A percentile compares a stretch with the other conserved stretches of the same genome.
phyloP scores from a whole-genome alignment of 2,797 vertebrate genomes.

The Crax fasciolata region DNA sequence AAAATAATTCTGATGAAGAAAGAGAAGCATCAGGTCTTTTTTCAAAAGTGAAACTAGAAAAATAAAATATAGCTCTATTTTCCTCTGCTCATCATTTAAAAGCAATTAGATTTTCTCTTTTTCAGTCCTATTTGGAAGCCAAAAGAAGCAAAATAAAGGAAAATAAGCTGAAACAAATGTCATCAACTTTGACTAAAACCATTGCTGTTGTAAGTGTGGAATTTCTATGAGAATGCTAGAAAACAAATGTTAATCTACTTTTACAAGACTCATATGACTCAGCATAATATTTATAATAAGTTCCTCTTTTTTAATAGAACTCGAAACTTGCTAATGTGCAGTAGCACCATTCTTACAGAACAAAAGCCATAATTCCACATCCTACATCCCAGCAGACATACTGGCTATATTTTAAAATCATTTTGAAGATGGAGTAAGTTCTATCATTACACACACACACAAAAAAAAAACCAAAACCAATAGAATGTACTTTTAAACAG shows the following conservation, averaged over 20 bases:
- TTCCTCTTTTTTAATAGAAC: constrained; percentile 81
- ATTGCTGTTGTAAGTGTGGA: constrained; percentile 48
- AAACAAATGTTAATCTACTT: constrained; percentile 52
- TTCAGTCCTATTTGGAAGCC: neutral
- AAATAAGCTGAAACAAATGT: neutral
- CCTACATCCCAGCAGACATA: constrained; percentile 49
- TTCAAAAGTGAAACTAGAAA: neutral
- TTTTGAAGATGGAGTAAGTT: neutral
- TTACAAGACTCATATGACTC: constrained; percentile 67
- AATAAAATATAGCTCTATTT: neutral
- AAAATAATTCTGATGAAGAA: neutral
- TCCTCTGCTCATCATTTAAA: neutral
- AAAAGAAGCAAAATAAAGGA: constrained; percentile 24
- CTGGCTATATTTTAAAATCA: constrained; percentile 40
- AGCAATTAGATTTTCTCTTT: neutral
- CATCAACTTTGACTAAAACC: constrained; percentile 48
- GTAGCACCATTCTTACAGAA: constrained; percentile 52
- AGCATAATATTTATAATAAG: constrained; percentile 65
- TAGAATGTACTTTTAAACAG: neutral
- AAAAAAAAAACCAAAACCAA: neutral
- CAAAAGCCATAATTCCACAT: constrained; percentile 55
- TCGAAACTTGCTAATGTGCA: constrained; percentile 74
- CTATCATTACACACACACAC: neutral
- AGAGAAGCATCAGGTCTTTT: neutral
- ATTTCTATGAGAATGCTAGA: constrained; percentile 58